Evolutionary conservation across 2,113 vertebrate species (phyloP), one percentile per base, ranked within the genome.

Genomic region (Nibea albiflora): DNA sequence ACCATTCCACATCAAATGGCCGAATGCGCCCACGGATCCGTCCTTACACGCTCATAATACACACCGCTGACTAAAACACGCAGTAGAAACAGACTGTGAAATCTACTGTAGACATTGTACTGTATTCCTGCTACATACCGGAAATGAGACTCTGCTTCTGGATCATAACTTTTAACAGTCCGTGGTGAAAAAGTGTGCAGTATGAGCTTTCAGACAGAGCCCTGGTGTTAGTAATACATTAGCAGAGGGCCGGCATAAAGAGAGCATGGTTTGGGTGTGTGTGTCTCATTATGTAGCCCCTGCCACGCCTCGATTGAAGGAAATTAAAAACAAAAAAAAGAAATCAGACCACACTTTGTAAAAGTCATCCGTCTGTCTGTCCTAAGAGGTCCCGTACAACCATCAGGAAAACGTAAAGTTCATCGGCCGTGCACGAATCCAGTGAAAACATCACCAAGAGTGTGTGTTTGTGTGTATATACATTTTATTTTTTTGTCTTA

Each of bases 1-100:
- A 85, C 66, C 87, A 76, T 81, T 79, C 78, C 78, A 85, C 81
- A 80, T 76, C 65, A 85, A 85, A 83, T 68, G 81, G 85, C 80
- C 85, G 87, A 90, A 89, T 62, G 83, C 11, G 47, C 72, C 76
- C 70, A 42, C 0, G 0, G 69, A 28, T 20, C 79, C 8, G 87
- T 86, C 77, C 54, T 46, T 0, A 22, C 62, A 2, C 5, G 57
- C 68, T 75, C 1, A 47, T 44, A 57, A 60, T 66, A 85, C 84
- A 83, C 0, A 80, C 84, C 49, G 49, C 50, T 0, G 46, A 68
- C 75, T 24, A 8, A 20, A 14, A 57, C 1, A 42, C 49, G 69
- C 61, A 73, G 53, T n/a, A 44, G 49, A 72, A 26, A 57, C 3
- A 44, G 4, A 53, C 31, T 19, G n/a, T 7, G 54, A 15, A 0